Conservation (phyloP, 2,797 vertebrate species). For the Cyclura pinguis region DNA sequence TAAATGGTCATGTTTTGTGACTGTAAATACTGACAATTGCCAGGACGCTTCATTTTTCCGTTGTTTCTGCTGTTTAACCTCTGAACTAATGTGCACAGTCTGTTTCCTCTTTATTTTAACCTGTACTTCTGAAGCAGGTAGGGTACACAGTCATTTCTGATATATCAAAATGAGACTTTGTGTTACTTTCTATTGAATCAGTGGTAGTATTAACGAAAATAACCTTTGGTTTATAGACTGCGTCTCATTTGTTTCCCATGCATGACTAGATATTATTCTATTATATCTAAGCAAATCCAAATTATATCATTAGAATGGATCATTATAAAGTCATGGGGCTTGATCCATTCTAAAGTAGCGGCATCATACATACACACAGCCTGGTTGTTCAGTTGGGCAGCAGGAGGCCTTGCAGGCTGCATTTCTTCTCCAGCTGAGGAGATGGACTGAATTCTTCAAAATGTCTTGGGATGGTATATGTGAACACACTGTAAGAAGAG, state of each 20-base stretch:
- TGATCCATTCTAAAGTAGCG: background rate
- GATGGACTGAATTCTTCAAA: background rate
- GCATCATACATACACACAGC: background rate
- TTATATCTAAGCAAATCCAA: background rate
- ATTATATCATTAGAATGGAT: background rate
- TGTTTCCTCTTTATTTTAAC: constrained; percentile 60
- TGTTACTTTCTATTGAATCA: constrained; percentile 50
- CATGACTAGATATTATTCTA: background rate
- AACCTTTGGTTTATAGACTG: background rate
- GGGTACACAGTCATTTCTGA: constrained; percentile 55
- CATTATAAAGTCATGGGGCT: background rate
- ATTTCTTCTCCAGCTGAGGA: background rate
- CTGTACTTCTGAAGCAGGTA: constrained; percentile 44
- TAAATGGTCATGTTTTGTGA: constrained; percentile 41
- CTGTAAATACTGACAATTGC: constrained; percentile 22
- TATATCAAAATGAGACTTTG: constrained; percentile 57
- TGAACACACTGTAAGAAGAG: background rate
- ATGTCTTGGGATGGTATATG: background rate
- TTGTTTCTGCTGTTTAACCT: constrained; percentile 64
- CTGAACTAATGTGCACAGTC: constrained; percentile 52
- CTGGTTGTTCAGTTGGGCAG: background rate
- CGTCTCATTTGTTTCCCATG: background rate
- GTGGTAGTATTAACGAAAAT: background rate
- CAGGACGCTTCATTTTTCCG: constrained; percentile 48
- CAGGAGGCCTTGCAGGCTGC: background rate